Conservation (phyloP, 2,797 vertebrate species). For the Megalops cyprinoides region DNA sequence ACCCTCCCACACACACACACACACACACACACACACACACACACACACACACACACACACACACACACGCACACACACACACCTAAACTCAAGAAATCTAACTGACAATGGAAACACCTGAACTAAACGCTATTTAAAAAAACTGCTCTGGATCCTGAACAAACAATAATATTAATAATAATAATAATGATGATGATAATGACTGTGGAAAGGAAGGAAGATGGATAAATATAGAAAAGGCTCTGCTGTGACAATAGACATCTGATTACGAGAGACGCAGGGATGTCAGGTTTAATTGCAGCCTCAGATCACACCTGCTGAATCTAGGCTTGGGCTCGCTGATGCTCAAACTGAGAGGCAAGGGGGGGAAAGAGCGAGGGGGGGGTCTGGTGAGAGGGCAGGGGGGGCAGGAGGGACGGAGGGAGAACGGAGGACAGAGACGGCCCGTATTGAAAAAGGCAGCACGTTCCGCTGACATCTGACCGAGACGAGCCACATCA, state of each 20-base stretch:
- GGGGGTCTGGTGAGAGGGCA: conserved; percentile 50
- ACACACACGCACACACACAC: no score
- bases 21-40: no score
- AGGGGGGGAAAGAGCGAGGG: background rate
- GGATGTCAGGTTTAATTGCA: conserved; percentile 71
- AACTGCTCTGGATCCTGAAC: background rate
- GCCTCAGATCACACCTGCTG: conserved; percentile 70
- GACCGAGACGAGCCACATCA: conserved; percentile 54
- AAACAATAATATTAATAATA: conserved; percentile 10
- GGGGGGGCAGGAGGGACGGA: conserved; percentile 54
- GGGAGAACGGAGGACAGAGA: conserved; percentile 46
- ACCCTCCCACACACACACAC: no score
- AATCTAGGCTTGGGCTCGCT: conserved; percentile 11
- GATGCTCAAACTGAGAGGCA: background rate
- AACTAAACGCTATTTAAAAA: background rate
- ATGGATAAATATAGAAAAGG: conserved; percentile 56
- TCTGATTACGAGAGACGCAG: conserved; percentile 50
- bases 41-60: no score
- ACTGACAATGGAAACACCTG: conserved; percentile 38
- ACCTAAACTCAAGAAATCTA: no score
- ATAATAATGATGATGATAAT: conserved; percentile 48
- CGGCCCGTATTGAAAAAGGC: conserved; percentile 38
- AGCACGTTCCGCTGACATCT: conserved; percentile 54
- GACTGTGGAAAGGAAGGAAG: conserved; percentile 49
- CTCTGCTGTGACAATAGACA: conserved; percentile 44